Evolutionary conservation across 2,113 vertebrate genomes (phyloP).

Genomic region (Callospermophilus lateralis): DNA sequence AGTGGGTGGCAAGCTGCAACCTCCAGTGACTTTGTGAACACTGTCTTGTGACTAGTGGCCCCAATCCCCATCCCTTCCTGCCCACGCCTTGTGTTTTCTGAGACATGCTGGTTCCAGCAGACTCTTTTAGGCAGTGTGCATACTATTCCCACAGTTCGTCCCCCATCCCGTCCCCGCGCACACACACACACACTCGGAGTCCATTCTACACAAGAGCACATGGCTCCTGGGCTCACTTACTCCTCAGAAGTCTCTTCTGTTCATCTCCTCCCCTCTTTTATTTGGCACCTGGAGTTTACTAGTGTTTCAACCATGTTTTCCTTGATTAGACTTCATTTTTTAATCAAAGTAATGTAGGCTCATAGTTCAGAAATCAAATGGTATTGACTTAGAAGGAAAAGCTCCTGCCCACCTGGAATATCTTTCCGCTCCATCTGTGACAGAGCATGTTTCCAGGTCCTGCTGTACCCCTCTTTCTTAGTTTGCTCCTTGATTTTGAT

Average conservation of each 20-base stretch:
- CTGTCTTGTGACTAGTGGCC: background rate
- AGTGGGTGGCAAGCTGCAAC: background rate
- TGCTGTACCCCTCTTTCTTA: background rate
- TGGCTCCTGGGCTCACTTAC: background rate
- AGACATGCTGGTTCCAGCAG: background rate
- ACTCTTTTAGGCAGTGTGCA: no score
- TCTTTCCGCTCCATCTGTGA: background rate
- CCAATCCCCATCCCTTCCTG: background rate
- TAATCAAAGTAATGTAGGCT: background rate
- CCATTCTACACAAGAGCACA: background rate
- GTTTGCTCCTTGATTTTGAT: background rate
- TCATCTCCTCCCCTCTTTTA: background rate
- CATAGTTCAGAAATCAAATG: slow-evolving; percentile 10
- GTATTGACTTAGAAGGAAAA: background rate
- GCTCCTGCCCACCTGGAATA: background rate
- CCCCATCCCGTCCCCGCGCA: no score
- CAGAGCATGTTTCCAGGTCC: background rate
- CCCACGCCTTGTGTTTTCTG: background rate
- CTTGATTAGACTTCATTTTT: slow-evolving; percentile 10
- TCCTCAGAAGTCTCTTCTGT: background rate
- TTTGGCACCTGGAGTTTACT: slow-evolving; percentile 10
- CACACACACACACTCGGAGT: background rate
- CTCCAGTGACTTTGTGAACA: background rate
- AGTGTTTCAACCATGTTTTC: background rate
- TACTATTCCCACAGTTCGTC: no score